These are phyloP conservation scores for Thalassarche chlororhynchos DNA, from an alignment of 2,113 vertebrate genomes.

Conservation along the genomic window DNA sequence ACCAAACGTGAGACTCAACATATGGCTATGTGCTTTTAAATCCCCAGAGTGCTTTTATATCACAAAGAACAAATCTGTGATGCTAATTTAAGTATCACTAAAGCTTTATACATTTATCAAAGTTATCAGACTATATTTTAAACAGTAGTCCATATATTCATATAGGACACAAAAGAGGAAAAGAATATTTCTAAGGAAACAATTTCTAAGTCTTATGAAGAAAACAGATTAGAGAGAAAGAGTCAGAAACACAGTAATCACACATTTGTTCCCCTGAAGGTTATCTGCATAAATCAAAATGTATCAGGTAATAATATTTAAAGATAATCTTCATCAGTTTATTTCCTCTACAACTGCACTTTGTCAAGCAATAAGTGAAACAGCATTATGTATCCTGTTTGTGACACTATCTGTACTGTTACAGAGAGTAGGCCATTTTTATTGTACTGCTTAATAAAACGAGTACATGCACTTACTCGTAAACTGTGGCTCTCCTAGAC, in stretches of 20 bases:
- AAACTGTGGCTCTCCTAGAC: constrained; percentile 60
- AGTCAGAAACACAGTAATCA: neutral
- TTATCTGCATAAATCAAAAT: neutral
- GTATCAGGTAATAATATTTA: neutral
- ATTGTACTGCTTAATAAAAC: neutral
- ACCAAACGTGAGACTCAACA: neutral
- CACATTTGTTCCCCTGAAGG: neutral
- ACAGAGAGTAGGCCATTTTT: neutral
- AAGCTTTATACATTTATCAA: neutral
- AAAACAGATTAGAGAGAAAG: neutral
- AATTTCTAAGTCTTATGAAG: neutral
- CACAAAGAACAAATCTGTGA: neutral
- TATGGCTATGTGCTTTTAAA: neutral
- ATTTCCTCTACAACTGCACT: neutral
- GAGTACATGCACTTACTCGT: constrained; percentile 66
- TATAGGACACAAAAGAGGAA: neutral
- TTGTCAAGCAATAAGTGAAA: neutral
- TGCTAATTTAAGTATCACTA: neutral
- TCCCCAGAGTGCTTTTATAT: neutral
- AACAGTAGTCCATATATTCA: neutral
- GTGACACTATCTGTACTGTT: neutral
- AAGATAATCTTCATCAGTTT: neutral
- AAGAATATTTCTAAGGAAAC: neutral
- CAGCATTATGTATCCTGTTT: neutral
- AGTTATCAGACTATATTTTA: neutral